phyloP scores from a whole-genome alignment of 2,113 vertebrate genomes.

The Aphelocoma coerulescens region DNA sequence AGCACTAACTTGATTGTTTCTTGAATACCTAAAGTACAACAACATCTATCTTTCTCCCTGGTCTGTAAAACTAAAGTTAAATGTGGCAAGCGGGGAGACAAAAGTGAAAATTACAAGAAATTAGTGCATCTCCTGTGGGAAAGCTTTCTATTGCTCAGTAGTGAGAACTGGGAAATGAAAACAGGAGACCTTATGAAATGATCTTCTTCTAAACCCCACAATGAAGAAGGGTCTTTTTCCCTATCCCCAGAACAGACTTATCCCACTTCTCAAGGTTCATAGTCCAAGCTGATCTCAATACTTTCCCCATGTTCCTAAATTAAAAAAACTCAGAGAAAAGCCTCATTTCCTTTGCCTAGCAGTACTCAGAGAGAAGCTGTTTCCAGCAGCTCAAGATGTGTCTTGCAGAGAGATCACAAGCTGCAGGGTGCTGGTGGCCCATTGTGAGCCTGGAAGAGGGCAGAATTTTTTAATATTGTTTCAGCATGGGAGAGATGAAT shows the following conservation, averaged over 20 bases:
- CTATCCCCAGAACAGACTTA: not conserved
- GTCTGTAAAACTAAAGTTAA: not conserved
- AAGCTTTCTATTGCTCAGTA: not conserved
- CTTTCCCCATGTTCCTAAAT: not conserved
- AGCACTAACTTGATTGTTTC: not conserved
- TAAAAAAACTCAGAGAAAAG: not conserved
- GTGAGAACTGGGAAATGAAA: not conserved
- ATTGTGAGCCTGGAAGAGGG: fast-evolving
- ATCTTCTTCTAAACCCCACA: not conserved
- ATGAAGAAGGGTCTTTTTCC: not conserved
- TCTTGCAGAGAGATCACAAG: not conserved
- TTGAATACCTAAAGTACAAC: not conserved
- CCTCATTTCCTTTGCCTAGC: not conserved
- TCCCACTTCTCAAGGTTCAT: not conserved
- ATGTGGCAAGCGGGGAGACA: not conserved
- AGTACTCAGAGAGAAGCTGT: not conserved
- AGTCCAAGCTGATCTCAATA: not conserved
- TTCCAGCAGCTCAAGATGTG: not conserved
- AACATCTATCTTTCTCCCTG: not conserved
- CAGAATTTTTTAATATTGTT: not conserved
- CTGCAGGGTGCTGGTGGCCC: not conserved
- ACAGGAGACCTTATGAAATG: not conserved
- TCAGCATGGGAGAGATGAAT: not conserved
- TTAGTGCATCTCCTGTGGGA: not conserved
- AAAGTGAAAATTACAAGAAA: not conserved